Evolutionary conservation across 2,888 invertebrate genomes (phyloP).

Genomic region (Galerucella nymphaeae): DNA sequence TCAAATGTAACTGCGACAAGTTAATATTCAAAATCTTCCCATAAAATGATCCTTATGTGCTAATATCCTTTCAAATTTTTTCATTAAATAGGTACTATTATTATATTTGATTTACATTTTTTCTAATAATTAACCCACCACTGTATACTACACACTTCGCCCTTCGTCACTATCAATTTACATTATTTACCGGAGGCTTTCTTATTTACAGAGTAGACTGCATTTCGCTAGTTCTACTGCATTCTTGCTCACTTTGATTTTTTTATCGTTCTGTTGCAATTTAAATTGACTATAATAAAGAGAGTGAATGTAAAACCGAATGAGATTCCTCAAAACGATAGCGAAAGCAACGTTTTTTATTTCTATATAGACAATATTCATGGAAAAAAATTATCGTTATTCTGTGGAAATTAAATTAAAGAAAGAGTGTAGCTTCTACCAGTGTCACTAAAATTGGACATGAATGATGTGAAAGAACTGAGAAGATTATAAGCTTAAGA

Average conservation of each 20-base stretch:
- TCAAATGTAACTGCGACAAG: no score
- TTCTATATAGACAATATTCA: conserved; percentile 11
- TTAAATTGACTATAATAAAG: conserved; percentile 47
- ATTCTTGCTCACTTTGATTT: conserved; percentile 49
- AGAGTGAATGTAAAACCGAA: conserved; percentile 46
- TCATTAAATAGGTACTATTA: not conserved
- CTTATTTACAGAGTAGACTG: conserved; percentile 48
- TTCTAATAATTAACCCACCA: conserved; percentile 25
- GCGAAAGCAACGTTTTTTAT: conserved; percentile 26
- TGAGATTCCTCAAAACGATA: conserved; percentile 38
- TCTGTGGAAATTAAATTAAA: not conserved
- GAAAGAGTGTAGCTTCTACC: no score
- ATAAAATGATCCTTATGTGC: no score
- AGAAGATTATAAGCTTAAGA: no score
- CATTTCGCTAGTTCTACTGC: conserved; percentile 53
- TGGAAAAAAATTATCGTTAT: conserved; percentile 25
- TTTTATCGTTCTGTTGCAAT: conserved; percentile 44
- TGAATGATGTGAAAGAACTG: no score
- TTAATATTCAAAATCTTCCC: no score
- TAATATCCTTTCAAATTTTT: not conserved
- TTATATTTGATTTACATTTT: not conserved
- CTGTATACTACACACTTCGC: conserved; percentile 36
- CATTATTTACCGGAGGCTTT: conserved; percentile 51
- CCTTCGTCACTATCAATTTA: conserved; percentile 43
- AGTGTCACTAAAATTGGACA: no score